Evolutionary conservation across 2,888 invertebrate species (phyloP).

Genomic region (Mylabris sibirica): DNA sequence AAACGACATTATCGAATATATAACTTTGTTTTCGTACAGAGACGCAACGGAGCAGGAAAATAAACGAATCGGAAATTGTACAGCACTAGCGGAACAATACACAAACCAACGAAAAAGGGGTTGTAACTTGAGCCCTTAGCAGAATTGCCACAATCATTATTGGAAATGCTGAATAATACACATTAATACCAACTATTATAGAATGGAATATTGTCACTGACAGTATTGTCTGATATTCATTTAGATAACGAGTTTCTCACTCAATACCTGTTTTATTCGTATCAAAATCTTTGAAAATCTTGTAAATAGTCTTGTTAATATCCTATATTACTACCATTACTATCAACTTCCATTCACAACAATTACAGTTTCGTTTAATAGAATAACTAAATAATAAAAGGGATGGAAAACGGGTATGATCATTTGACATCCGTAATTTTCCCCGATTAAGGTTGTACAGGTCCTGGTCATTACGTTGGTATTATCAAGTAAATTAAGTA

Average conservation of each 20-base stretch:
- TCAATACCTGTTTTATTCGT: not conserved
- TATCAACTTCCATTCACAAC: too few relatives aligned
- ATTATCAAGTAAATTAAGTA: constrained; percentile 38
- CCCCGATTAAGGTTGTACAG: constrained; percentile 17
- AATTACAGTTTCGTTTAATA: too few relatives aligned
- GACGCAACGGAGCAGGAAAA: not conserved
- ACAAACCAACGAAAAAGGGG: not conserved
- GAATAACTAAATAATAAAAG: not conserved
- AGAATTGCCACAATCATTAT: constrained; percentile 11
- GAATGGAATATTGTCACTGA: not conserved
- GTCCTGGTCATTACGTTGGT: constrained; percentile 19
- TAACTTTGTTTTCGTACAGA: not conserved
- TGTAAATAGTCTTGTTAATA: too few relatives aligned
- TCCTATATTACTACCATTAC: too few relatives aligned
- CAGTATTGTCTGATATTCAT: not conserved
- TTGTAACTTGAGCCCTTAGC: constrained; percentile 1
- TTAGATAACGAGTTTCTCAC: not conserved
- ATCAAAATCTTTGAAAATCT: constrained; percentile 4
- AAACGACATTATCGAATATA: not conserved
- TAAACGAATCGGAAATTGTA: constrained; percentile 12
- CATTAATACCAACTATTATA: not conserved
- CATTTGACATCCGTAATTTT: constrained; percentile 14
- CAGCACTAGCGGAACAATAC: not conserved
- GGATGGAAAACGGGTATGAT: not conserved
- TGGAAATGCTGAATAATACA: not conserved